A percentile compares a stretch with the other conserved stretches of the same genome.
These are phyloP conservation scores for Rana temporaria DNA, from an alignment of 2,113 vertebrate genomes.

Conservation along the genomic window DNA sequence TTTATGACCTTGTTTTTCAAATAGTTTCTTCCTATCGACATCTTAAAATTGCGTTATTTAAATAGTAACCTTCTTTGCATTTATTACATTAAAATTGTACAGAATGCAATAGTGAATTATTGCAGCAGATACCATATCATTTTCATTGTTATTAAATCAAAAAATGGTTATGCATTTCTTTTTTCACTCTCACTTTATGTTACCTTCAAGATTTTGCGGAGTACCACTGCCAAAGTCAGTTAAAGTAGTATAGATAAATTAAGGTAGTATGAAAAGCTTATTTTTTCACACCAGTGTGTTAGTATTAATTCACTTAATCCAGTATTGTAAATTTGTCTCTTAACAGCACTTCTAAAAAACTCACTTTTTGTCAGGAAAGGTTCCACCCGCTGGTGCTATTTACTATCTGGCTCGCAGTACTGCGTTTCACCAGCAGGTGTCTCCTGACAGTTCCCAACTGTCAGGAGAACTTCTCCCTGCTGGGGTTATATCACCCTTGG, in stretches of 20 bases:
- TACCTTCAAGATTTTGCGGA: neutral
- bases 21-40: constrained; percentile 57
- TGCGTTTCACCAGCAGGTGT: no score
- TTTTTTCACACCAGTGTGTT: no score
- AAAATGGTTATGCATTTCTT: neutral
- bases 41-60: constrained; percentile 61
- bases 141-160: constrained; percentile 27
- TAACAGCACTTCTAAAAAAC: no score
- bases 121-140: constrained; percentile 57
- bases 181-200: neutral
- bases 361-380: no score
- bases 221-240: neutral
- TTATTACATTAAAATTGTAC: constrained; percentile 66
- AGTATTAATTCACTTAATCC: no score
- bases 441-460: no score
- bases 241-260: neutral
- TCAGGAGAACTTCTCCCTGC: no score
- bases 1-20: constrained; percentile 52
- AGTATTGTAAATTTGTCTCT: no score
- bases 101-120: constrained; percentile 60
- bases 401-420: no score
- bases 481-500: no score
- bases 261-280: neutral
- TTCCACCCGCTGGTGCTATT: no score
- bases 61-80: constrained; percentile 62